Conservation (phyloP, 2,888 invertebrate species). For the Serripes groenlandicus region DNA sequence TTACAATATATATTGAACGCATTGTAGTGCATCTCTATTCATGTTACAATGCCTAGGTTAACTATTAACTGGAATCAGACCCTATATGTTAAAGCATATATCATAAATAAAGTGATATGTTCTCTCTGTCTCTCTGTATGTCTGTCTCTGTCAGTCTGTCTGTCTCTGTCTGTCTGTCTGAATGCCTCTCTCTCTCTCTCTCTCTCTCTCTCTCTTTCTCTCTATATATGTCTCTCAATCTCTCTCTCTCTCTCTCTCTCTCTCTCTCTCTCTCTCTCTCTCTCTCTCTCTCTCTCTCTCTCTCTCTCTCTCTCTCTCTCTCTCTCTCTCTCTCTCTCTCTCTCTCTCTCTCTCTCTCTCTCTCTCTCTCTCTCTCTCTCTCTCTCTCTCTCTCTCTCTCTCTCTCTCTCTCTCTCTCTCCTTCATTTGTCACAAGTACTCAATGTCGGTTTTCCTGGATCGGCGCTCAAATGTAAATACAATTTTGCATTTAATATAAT, state of each 20-base stretch:
- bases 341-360: slow-evolving; percentile 13
- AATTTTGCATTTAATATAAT: no score
- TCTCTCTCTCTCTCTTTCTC: slow-evolving; percentile 20
- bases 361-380: slow-evolving; percentile 7
- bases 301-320: slow-evolving; percentile 18
- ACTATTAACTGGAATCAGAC: no score
- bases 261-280: slow-evolving; percentile 24
- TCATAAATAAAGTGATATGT: no score
- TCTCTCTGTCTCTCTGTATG: no score
- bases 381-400: slow-evolving; percentile 2
- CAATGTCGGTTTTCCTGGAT: no score
- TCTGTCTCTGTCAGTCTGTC: no score
- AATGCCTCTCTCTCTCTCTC: slow-evolving; percentile 28
- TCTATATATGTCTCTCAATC: neutral
- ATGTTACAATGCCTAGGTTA: no score
- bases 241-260: slow-evolving; percentile 5
- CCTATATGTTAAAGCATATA: no score
- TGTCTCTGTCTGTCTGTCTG: no score
- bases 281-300: slow-evolving; percentile 14
- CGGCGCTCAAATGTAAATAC: no score
- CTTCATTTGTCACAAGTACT: neutral
- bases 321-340: slow-evolving; percentile 21
- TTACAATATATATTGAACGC: no score
- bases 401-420: slow-evolving; percentile 2
- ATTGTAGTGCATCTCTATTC: no score